Conservation (phyloP, 2,113 vertebrate genomes). For the Agelaius tricolor region DNA sequence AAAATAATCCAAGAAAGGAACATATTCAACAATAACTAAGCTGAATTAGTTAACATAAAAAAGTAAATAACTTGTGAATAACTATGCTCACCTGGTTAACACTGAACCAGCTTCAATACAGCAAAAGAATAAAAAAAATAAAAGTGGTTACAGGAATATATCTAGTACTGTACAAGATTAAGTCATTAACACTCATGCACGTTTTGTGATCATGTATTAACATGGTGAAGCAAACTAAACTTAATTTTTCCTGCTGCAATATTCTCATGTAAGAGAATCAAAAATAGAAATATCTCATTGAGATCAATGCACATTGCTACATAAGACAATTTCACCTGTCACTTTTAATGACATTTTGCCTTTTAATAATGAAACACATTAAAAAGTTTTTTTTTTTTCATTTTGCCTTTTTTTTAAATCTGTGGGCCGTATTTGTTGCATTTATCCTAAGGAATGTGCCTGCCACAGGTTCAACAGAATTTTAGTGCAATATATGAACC, state of each 20-base stretch:
- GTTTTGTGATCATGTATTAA: constrained; percentile 97
- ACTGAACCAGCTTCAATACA: constrained; percentile 86
- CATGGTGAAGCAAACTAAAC: constrained; percentile 94
- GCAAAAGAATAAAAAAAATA: constrained; percentile 79
- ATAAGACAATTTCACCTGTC: constrained; percentile 97
- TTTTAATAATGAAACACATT: constrained; percentile 88
- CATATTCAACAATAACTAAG: constrained; percentile 90
- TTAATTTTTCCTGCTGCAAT: constrained; percentile 92
- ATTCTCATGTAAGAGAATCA: constrained; percentile 99
- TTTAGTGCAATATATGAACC: constrained; percentile 98
- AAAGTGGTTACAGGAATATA: constrained; percentile 93
- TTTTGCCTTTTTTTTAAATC: constrained; percentile 51
- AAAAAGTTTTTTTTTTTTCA: constrained; percentile 73
- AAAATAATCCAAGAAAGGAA: constrained; percentile 81
- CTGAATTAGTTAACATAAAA: constrained; percentile 91
- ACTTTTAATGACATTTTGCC: constrained; percentile 89
- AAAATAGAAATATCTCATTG: constrained; percentile 99
- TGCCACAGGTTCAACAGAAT: constrained; percentile 93
- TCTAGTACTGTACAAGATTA: constrained; percentile 92
- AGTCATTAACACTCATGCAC: constrained; percentile 96
- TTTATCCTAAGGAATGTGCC: constrained; percentile 95
- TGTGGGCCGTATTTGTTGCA: constrained; percentile 89
- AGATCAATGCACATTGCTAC: constrained; percentile 99
- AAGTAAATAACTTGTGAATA: constrained; percentile 82
- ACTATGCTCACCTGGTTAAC: constrained; percentile 84